Conservation (phyloP, 2,113 vertebrate genomes). For the Amia ocellicauda region DNA sequence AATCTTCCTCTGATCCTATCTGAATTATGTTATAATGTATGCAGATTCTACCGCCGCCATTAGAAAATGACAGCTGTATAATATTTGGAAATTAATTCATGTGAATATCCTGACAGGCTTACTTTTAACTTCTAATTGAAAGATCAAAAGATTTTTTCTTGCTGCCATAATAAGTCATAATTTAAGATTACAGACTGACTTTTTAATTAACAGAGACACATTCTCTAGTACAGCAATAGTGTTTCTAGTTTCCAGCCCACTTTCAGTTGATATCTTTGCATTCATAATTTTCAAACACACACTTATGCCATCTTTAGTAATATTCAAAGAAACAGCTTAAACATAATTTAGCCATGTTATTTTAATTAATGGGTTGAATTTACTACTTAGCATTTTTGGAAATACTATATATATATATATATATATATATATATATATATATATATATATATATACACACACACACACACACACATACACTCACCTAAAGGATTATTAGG, state of each 20-base stretch:
- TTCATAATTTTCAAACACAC: not conserved
- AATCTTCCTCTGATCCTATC: constrained; percentile 2
- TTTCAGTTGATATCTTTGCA: not conserved
- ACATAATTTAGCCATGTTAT: no score
- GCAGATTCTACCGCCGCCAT: constrained; percentile 7
- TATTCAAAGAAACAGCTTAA: not conserved
- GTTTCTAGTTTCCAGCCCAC: constrained; percentile 18
- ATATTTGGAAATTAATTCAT: constrained; percentile 35
- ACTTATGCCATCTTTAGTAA: not conserved
- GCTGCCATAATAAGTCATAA: constrained; percentile 37
- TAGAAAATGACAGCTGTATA: constrained; percentile 13
- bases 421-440: no score
- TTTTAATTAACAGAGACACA: constrained; percentile 43
- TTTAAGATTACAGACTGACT: constrained; percentile 38
- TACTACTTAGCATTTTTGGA: no score
- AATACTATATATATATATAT: no score
- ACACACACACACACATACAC: no score
- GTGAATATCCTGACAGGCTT: constrained; percentile 35
- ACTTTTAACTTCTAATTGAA: constrained; percentile 47
- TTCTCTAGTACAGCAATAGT: constrained; percentile 24
- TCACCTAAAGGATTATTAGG: no score
- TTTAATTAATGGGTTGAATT: no score
- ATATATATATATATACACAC: no score
- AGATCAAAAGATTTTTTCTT: constrained; percentile 39
- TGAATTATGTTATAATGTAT: constrained; percentile 4